Conservation (phyloP, 2,113 vertebrate genomes). For the Megalops atlanticus region DNA sequence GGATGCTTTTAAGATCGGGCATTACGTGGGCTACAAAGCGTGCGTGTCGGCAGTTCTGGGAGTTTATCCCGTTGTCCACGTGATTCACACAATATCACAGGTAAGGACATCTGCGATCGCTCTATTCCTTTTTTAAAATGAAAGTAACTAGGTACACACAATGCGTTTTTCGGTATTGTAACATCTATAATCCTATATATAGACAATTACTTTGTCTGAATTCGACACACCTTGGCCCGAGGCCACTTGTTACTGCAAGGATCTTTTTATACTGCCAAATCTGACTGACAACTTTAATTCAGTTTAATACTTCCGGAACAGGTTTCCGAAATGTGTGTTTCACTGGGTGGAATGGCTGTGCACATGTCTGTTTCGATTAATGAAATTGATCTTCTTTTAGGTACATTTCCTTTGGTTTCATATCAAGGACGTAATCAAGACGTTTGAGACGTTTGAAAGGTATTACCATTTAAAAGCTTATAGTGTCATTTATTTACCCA, state of each 20-base stretch:
- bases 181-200: conserved; percentile 27
- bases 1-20: conserved; percentile 89
- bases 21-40: conserved; percentile 85
- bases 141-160: too few relatives aligned
- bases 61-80: conserved; percentile 86
- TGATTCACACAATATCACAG: conserved; percentile 87
- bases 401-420: conserved; percentile 97
- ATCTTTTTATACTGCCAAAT: background rate
- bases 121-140: background rate
- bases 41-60: conserved; percentile 85
- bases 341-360: background rate
- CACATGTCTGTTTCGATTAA: conserved; percentile 1
- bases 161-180: too few relatives aligned
- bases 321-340: background rate
- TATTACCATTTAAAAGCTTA: conserved; percentile 64
- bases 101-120: conserved; percentile 63
- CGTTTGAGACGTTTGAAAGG: conserved; percentile 95
- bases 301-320: background rate
- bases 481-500: too few relatives aligned
- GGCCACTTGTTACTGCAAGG: background rate
- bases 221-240: too few relatives aligned
- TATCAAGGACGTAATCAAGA: conserved; percentile 93
- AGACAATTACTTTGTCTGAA: conserved; percentile 64
- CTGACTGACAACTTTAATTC: too few relatives aligned
- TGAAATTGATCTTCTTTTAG: conserved; percentile 59